These are phyloP conservation scores for Aix galericulata DNA, from an alignment of 2,113 vertebrate genomes.

Conservation along the genomic window DNA sequence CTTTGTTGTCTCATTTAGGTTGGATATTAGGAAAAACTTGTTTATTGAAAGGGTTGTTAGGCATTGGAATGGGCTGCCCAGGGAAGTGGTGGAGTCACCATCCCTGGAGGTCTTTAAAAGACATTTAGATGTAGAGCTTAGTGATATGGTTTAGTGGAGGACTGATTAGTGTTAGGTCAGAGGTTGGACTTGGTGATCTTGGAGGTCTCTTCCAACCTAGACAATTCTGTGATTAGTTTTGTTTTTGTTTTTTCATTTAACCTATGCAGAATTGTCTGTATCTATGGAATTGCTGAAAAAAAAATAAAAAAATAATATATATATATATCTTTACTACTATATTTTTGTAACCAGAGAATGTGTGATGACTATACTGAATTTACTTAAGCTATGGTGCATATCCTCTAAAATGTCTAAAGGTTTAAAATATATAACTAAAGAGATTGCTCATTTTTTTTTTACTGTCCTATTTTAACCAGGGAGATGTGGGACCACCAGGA, in stretches of 20 bases:
- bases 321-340: neutral
- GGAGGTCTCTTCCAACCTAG: no score
- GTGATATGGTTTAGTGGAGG: no score
- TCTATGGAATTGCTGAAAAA: neutral
- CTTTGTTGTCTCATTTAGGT: no score
- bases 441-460: conserved; percentile 6
- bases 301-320: neutral
- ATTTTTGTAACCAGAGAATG: neutral
- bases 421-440: neutral
- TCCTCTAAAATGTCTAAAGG: neutral
- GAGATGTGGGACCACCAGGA: conserved; percentile 79
- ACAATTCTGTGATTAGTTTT: no score
- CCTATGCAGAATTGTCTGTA: neutral
- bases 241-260: neutral
- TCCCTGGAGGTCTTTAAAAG: no score
- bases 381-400: neutral
- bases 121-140: no score
- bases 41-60: no score
- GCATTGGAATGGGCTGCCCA: no score
- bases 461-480: conserved; percentile 67
- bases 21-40: no score
- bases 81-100: no score
- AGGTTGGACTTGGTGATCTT: no score
- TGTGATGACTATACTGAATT: neutral
- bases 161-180: no score